Conservation (phyloP, 2,113 vertebrate genomes). For the Daubentonia madagascariensis region DNA sequence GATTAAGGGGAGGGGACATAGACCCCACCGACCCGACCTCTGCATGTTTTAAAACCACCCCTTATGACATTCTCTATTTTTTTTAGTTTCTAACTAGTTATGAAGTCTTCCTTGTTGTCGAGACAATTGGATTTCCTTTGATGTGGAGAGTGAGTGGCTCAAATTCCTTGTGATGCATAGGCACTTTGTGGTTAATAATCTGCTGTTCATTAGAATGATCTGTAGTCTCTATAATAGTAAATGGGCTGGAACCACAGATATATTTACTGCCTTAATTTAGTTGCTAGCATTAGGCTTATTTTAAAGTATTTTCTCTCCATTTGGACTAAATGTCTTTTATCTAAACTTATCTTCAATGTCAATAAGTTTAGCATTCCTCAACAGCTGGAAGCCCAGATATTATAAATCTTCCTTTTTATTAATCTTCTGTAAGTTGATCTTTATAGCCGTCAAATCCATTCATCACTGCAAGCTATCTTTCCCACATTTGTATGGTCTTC, state of each 20-base stretch:
- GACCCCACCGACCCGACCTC: background rate
- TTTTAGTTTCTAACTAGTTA: background rate
- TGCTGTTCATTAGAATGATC: constrained; percentile 52
- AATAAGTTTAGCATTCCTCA: constrained; percentile 40
- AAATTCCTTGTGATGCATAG: constrained; percentile 39
- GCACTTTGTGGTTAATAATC: constrained; percentile 54
- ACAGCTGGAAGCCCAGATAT: constrained; percentile 61
- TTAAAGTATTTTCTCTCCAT: constrained; percentile 65
- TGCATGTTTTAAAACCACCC: background rate
- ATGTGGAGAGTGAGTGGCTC: background rate
- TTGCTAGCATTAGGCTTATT: constrained; percentile 54
- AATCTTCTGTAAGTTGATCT: constrained; percentile 58
- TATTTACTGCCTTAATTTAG: constrained; percentile 70
- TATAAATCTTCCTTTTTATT: constrained; percentile 28
- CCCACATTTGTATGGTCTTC: constrained; percentile 24
- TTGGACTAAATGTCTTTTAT: constrained; percentile 57
- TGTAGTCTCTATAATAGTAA: constrained; percentile 55
- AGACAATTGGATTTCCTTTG: constrained; percentile 10
- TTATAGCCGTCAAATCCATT: constrained; percentile 1
- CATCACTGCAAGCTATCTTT: constrained; percentile 20
- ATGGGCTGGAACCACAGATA: constrained; percentile 57
- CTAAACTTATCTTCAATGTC: constrained; percentile 62
- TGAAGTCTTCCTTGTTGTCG: background rate
- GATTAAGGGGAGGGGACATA: fast-evolving
- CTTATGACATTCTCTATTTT: background rate